Evolutionary conservation across 2,113 vertebrate species (phyloP), one percentile per base, ranked within the genome.

Genomic region (Aviceda subcristata): DNA sequence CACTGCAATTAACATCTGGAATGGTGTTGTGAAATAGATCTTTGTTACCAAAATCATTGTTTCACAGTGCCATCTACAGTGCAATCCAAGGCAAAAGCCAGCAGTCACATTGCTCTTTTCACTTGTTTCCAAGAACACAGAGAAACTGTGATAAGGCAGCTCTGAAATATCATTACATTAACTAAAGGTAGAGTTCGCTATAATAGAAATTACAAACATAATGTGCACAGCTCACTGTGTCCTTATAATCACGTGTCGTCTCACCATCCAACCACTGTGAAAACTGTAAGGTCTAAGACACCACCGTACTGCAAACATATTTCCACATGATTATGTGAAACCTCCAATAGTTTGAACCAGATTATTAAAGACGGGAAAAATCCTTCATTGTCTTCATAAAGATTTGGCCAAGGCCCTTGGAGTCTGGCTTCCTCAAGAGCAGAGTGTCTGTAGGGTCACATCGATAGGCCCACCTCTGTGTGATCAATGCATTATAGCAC

Each of bases 1-100:
- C 79, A 87, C 78, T 94, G 80, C 85, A 96, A 97, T 98, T 98
- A 98, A 83, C 12, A 39, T 63, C 86, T 66, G 90, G 83, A 83
- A 92, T 64, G 63, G 53, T 86, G 80, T 89, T 97, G 92, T 75
- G 41, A 91, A 95, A 94, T 12, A 82, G 64, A 79, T 20, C 76
- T 96, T 60, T 4, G 5, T 57, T 22, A 75, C 53, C 57, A 92
- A 95, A 97, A 90, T 45, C 62, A 69, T 76, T 86, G 90, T 91
- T 96, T 91, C 64, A 95, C 80, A 94, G 78, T 80, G 92, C 90
- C 36, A 41, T 67, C 88, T 96, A 79, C 84, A 88, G 90, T 39
- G 78, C 88, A 91, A 55, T 38, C 29, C 32, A 6, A 72, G 67
- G n/a, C 27, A 66, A 41, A 41, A 79, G 45, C 73, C 23, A 86